phyloP scores from a whole-genome alignment of 1,140 invertebrate genomes.

The Drosophila serrata region DNA sequence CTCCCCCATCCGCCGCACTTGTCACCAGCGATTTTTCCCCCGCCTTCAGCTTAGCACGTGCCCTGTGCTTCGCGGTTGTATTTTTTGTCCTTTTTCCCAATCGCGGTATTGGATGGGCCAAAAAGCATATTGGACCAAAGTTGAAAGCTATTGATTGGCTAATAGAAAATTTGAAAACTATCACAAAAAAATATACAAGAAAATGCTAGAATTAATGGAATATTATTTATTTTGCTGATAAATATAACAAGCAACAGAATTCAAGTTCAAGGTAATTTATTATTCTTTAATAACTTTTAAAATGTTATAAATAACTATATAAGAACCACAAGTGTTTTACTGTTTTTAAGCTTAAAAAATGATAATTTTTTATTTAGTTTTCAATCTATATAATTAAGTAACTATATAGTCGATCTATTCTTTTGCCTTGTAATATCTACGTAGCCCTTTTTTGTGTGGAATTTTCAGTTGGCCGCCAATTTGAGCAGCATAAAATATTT shows the following conservation, averaged over 20 bases:
- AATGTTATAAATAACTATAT: too few relatives aligned
- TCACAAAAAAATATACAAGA: background rate
- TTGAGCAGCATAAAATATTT: constrained; percentile 80
- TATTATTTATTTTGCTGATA: background rate
- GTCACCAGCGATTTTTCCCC: constrained; percentile 24
- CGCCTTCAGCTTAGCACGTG: constrained; percentile 38
- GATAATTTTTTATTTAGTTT: background rate
- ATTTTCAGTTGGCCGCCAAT: constrained; percentile 68
- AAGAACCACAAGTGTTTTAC: too few relatives aligned
- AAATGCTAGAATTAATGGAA: background rate
- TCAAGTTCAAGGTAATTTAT: background rate
- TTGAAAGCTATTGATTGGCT: constrained; percentile 23
- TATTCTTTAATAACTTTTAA: too few relatives aligned
- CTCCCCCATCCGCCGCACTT: constrained; percentile 11
- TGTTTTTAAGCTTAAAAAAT: too few relatives aligned
- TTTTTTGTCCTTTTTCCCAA: constrained; percentile 19
- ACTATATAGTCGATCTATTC: constrained; percentile 5
- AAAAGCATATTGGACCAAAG: constrained; percentile 36
- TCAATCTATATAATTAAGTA: constrained; percentile 1
- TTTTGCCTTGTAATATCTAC: background rate
- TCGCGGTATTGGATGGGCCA: constrained; percentile 9
- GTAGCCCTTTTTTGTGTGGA: constrained; percentile 22
- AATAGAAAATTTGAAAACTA: background rate
- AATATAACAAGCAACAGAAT: background rate
- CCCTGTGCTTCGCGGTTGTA: constrained; percentile 10